Evolutionary conservation across 2,888 invertebrate species (phyloP), one percentile per base, ranked within the genome.

Genomic region (Colostygia pectinataria): DNA sequence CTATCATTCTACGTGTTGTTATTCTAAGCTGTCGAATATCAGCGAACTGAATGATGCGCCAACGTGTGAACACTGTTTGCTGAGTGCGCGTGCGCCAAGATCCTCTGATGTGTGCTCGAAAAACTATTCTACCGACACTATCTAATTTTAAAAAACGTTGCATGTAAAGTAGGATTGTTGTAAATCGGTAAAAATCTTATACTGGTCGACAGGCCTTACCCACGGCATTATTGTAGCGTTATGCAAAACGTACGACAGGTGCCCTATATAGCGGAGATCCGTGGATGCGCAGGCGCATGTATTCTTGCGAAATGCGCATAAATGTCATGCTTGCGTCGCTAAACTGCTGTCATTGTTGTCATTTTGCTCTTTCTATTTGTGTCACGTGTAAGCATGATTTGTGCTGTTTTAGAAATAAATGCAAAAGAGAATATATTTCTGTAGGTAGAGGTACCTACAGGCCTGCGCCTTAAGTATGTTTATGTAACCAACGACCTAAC

Each of bases 161-260:
- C n/a, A n/a, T n/a, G n/a, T n/a, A n/a, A n/a, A n/a, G n/a, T n/a
- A n/a, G n/a, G n/a, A n/a, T 20, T 20, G 20, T 6, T 2, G 6
- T 20, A 20, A n/a, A n/a, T n/a, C n/a, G n/a, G n/a, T n/a, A n/a
- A 6, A 6, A 6, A 15, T 1, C 27, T 33, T 9, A 6, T 8
- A 23, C 24, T 40, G 34, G 50, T 25, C 10, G 1, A n/a, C 32
- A 29, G 6, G 1, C 40, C 28, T 25, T 43, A 46, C 24, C 8
- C 36, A 27, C 24, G 37, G 44, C 46, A 52, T 53, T 54, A 51
- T 49, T 45, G 27, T 31, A 28, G 34, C 49, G 53, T 51, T 61
- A 63, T 63, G 61, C 59, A 66, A 64, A 63, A 34, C 14, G 31
- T 51, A 54, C 33, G 64, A 57, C 63, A 66, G 63, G 66, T 64